These are phyloP conservation scores for Picathartes gymnocephalus DNA, from an alignment of 2,113 vertebrate genomes.

Conservation along the genomic window DNA sequence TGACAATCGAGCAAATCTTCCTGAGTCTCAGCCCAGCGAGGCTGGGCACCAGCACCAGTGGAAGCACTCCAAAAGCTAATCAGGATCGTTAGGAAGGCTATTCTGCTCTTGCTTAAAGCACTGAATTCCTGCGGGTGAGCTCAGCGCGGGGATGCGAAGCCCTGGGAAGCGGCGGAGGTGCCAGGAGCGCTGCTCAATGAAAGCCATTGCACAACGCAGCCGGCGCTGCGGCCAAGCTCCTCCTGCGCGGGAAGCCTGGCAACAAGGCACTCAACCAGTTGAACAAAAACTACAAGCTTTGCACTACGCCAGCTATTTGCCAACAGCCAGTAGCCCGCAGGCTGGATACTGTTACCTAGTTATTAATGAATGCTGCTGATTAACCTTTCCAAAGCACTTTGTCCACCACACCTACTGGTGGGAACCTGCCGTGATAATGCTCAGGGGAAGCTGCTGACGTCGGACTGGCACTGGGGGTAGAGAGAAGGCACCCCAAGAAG, in stretches of 20 bases:
- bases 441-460: background rate
- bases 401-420: slow-evolving; percentile 58
- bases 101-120: background rate
- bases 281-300: slow-evolving; percentile 48
- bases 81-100: background rate
- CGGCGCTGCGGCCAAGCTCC: background rate
- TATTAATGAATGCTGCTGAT: slow-evolving; percentile 56
- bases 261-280: slow-evolving; percentile 24
- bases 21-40: background rate
- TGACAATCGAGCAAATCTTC: background rate
- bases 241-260: background rate
- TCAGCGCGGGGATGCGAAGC: background rate
- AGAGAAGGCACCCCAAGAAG: background rate
- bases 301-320: background rate
- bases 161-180: background rate
- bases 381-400: slow-evolving; percentile 30
- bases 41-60: background rate
- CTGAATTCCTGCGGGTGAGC: background rate
- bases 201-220: background rate
- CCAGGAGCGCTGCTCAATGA: background rate
- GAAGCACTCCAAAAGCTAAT: background rate
- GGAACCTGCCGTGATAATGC: background rate
- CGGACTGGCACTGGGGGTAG: background rate
- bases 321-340: slow-evolving; percentile 18
- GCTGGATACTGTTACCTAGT: slow-evolving; percentile 56